phyloP scores from a whole-genome alignment of 1,140 invertebrate genomes.

The Pteromalus puparum region DNA sequence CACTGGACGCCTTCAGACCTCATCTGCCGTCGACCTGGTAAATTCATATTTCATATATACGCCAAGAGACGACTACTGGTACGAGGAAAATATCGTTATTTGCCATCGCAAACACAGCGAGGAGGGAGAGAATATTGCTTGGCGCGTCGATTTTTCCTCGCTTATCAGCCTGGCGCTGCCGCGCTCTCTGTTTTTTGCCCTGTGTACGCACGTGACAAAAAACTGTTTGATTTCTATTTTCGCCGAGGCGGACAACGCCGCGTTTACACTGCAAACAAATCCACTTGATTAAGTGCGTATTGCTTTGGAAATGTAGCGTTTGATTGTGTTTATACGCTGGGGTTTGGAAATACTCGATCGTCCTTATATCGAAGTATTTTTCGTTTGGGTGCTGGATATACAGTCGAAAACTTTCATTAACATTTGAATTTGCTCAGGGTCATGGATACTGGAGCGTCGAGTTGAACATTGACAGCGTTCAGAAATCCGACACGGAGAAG shows the following conservation, averaged over 20 bases:
- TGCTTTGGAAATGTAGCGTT: neutral
- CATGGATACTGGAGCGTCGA: slow-evolving; percentile 81
- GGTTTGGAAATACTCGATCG: neutral
- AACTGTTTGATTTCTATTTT: slow-evolving; percentile 34
- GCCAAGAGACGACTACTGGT: neutral
- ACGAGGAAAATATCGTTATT: slow-evolving; percentile 22
- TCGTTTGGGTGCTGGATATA: neutral
- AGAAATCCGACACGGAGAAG: slow-evolving; percentile 85
- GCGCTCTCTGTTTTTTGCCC: neutral
- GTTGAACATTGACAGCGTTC: slow-evolving; percentile 80
- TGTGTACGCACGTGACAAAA: neutral
- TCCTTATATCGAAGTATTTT: neutral
- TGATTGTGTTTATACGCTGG: neutral
- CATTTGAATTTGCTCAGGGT: slow-evolving; percentile 74
- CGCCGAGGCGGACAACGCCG: neutral
- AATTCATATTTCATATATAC: slow-evolving; percentile 53
- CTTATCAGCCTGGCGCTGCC: neutral
- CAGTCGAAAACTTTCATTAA: neutral
- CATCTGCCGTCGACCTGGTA: slow-evolving; percentile 75
- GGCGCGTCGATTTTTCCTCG: slow-evolving; percentile 6
- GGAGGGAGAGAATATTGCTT: neutral
- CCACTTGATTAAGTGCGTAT: neutral
- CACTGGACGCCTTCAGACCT: slow-evolving; percentile 74
- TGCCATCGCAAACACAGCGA: neutral
- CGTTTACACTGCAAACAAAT: neutral